phyloP scores from a whole-genome alignment of 2,113 vertebrate genomes.

The Lipophrys pholis region DNA sequence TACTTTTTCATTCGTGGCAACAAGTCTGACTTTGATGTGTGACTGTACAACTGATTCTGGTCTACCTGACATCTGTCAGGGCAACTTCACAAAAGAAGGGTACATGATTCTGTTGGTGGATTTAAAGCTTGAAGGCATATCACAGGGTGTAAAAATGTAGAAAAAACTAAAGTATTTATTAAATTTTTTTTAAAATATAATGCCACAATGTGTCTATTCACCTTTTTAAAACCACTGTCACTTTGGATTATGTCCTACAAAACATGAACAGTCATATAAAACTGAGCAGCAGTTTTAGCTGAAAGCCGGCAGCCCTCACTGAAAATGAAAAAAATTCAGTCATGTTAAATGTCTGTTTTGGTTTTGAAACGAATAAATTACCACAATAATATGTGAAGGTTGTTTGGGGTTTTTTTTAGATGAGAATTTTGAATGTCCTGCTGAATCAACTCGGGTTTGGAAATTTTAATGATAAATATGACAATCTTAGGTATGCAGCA shows the following conservation, averaged over 20 bases:
- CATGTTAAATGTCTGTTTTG: not conserved
- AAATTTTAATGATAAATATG: constrained; percentile 46
- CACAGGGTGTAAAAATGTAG: not conserved
- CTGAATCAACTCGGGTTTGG: constrained; percentile 24
- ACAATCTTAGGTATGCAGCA: constrained; percentile 44
- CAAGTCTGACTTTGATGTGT: constrained; percentile 30
- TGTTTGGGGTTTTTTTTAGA: not conserved
- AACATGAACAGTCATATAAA: not conserved
- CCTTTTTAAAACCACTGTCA: constrained; percentile 24
- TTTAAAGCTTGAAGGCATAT: not conserved
- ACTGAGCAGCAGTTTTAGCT: constrained; percentile 6
- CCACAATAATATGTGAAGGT: not conserved
- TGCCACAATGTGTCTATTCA: not conserved
- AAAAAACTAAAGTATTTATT: not conserved
- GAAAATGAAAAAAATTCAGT: not conserved
- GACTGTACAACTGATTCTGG: not conserved
- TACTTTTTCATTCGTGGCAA: constrained; percentile 12
- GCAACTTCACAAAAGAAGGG: constrained; percentile 9
- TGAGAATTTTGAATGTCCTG: not conserved
- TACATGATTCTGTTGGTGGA: not conserved
- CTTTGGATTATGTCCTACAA: constrained; percentile 2
- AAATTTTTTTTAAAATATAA: constrained; percentile 5
- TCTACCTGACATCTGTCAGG: constrained; percentile 7
- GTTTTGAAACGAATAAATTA: not conserved
- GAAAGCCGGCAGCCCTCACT: not conserved